These are phyloP conservation scores for Pelodytes ibericus DNA, from an alignment of 2,797 vertebrate species.

Conservation along the genomic window DNA sequence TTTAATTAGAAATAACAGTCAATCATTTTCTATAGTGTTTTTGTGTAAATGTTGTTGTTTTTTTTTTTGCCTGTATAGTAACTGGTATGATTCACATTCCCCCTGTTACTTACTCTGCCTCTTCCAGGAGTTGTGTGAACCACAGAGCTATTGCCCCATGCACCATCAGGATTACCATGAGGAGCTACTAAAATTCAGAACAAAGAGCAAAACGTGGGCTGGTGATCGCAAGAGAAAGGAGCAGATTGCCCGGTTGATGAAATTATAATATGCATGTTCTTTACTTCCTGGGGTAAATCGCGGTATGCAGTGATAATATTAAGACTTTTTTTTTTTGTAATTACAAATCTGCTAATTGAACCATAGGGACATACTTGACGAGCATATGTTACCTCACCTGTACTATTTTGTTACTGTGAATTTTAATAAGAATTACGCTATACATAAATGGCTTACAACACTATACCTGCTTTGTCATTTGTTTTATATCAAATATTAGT, in stretches of 20 bases:
- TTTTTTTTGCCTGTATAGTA: too few relatives aligned
- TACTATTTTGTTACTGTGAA: slow-evolving; percentile 25
- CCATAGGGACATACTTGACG: background rate
- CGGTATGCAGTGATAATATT: background rate
- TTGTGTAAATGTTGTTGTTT: too few relatives aligned
- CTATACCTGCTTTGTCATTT: too few relatives aligned
- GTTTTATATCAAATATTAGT: too few relatives aligned
- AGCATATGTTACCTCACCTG: background rate
- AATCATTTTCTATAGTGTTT: too few relatives aligned
- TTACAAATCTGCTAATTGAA: background rate
- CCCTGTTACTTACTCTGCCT: background rate
- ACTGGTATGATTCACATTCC: too few relatives aligned
- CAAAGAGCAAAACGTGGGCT: slow-evolving; percentile 88
- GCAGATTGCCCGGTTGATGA: slow-evolving; percentile 86
- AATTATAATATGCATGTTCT: slow-evolving; percentile 67
- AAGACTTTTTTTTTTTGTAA: background rate
- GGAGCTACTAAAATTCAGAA: slow-evolving; percentile 84
- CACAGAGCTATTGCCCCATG: slow-evolving; percentile 90
- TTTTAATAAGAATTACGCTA: background rate
- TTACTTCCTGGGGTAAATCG: background rate
- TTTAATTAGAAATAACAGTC: too few relatives aligned
- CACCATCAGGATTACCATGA: slow-evolving; percentile 88
- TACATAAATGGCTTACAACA: too few relatives aligned
- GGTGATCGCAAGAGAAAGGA: slow-evolving; percentile 88
- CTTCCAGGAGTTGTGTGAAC: slow-evolving; percentile 81